Base-by-base conservation (phyloP, 2,113 vertebrate genomes). In the Rattus rattus region DNA sequence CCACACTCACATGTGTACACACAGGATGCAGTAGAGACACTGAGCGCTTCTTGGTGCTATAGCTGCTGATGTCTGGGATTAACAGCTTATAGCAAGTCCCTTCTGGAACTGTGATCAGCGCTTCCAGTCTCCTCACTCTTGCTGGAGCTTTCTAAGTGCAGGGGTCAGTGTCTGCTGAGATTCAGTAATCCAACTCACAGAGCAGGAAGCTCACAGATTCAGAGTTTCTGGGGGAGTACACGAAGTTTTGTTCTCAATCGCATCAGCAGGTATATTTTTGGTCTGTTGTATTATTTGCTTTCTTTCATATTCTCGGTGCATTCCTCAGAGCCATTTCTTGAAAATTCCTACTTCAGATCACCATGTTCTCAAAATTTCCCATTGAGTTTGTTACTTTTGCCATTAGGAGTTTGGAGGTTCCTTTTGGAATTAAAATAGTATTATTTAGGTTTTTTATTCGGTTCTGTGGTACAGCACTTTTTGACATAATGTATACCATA, bases 161-260 rank as follows among this genome's bases (percentile, higher is more conserved):
- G 5, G 73, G 28, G 43, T 47, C 70, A 30, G 7, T 92, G 17
- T 43, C 33, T 79, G 5, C 54, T 88, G 52, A 54, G 52, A 52
- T 49, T 22, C 0, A 14, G 19, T 61, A 1, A 36, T 63, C 19
- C 43, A 1, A 1, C 4, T 1, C 0, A 22, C 7, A 12, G 20
- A n/a, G 20, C 43, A 69, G 63, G 5, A 28, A 19, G 0, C 1
- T 92, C 83, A 12, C 47, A 54, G 56, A 56, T 84, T 79, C 52
- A 63, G 20, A 54, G 39, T 9, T 52, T 22, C 47, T 12, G 1
- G 10, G 12, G 28, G 30, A 52, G 65, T 30, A 33, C 5, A 6
- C 24, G 56, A 65, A 52, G 26, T 8, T 47, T 87, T 59, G 47
- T 8, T 17, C 7, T 88, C 10, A 81, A 5, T 65, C 76, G 6